phyloP scores from a whole-genome alignment of 2,888 invertebrate genomes.

The Herminia tarsipennalis region DNA sequence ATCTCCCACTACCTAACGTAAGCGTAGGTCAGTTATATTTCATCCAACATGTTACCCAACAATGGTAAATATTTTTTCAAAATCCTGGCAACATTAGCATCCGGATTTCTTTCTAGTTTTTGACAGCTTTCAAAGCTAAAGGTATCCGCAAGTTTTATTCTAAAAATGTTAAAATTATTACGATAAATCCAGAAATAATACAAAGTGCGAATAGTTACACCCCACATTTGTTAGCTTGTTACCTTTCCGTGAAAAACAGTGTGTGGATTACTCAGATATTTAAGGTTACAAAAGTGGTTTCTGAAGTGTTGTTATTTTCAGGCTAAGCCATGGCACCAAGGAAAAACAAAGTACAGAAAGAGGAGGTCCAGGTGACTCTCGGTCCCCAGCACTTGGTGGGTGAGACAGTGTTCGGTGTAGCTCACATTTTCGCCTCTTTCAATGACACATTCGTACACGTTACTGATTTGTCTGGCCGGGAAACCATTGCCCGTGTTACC shows the following conservation, averaged over 20 bases:
- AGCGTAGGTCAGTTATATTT: no score
- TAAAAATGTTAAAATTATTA: conserved; percentile 46
- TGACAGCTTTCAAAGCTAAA: conserved; percentile 82
- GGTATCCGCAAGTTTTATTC: conserved; percentile 67
- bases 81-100: conserved; percentile 26
- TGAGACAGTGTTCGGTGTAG: conserved; percentile 99
- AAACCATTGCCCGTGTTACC: conserved; percentile 97
- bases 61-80: background rate
- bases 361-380: conserved; percentile 97
- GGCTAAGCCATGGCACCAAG: conserved; percentile 95
- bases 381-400: conserved; percentile 99
- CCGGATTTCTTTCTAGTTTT: conserved; percentile 71
- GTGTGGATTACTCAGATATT: conserved; percentile 71
- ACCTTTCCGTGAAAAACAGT: conserved; percentile 38
- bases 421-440: conserved; percentile 99
- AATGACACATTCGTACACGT: conserved; percentile 99
- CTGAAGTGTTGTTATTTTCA: conserved; percentile 77
- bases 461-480: conserved; percentile 98
- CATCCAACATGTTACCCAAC: no score
- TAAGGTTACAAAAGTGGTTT: conserved; percentile 73
- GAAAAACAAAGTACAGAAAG: conserved; percentile 98
- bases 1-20: no score
- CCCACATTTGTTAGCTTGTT: conserved; percentile 18
- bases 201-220: conserved; percentile 22
- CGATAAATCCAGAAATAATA: conserved; percentile 54